These are phyloP conservation scores for Caenorhabditis panamensis DNA, from an alignment of 2,888 invertebrate genomes.

Conservation along the genomic window DNA sequence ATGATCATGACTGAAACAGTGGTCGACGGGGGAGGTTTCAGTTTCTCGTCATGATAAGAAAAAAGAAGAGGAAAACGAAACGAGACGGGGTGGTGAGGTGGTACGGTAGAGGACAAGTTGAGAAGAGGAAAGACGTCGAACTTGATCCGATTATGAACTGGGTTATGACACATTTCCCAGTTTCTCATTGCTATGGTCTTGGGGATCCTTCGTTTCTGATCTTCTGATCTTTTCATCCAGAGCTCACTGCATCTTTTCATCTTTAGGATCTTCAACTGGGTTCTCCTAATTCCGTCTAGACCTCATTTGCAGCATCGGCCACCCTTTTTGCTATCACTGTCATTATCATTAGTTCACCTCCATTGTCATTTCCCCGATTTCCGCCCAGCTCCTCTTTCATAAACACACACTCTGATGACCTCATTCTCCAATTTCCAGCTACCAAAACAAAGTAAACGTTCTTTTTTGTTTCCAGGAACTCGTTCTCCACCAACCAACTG, in stretches of 20 bases:
- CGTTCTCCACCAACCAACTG: slow-evolving; percentile 13
- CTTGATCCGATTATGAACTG: slow-evolving; percentile 6
- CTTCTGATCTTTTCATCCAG: no score
- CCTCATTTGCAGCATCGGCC: no score
- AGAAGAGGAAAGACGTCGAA: neutral
- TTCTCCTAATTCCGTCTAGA: no score
- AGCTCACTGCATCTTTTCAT: no score
- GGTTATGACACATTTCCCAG: neutral
- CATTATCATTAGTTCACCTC: slow-evolving; percentile 7
- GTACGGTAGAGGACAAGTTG: neutral
- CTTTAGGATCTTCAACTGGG: no score
- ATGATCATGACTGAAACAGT: slow-evolving; percentile 39
- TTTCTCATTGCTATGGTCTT: no score
- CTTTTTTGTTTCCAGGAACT: slow-evolving; percentile 28
- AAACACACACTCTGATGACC: neutral
- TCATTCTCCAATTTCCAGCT: slow-evolving; percentile 4
- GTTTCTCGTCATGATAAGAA: slow-evolving; percentile 22
- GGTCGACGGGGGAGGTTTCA: slow-evolving; percentile 9
- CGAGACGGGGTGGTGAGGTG: slow-evolving; percentile 1
- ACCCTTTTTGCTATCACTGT: no score
- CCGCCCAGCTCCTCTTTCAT: no score
- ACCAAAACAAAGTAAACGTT: neutral
- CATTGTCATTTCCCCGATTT: neutral
- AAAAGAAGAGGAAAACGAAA: neutral
- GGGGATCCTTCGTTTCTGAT: no score